phyloP scores from a whole-genome alignment of 2,797 vertebrate genomes.

The Selene dorsalis region DNA sequence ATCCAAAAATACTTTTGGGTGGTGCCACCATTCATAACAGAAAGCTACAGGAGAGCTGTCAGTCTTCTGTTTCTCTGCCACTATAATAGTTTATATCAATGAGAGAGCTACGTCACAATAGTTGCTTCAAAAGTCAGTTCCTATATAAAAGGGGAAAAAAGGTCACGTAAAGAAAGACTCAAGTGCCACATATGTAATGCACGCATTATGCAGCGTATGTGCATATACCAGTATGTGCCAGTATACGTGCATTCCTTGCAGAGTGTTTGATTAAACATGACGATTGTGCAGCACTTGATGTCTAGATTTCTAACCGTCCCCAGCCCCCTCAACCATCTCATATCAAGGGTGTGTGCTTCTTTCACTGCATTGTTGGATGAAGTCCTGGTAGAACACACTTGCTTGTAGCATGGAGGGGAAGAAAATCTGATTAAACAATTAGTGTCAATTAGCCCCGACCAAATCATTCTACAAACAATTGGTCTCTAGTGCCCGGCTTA shows the following conservation, averaged over 20 bases:
- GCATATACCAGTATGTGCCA: neutral
- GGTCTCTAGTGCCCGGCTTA: conserved; percentile 99
- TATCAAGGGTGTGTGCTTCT: conserved; percentile 57
- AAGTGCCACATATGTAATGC: neutral
- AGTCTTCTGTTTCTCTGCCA: neutral
- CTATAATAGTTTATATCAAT: conserved; percentile 11
- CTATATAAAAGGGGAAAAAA: neutral
- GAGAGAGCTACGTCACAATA: neutral
- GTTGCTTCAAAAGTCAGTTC: neutral
- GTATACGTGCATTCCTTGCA: neutral
- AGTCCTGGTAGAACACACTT: conserved; percentile 71
- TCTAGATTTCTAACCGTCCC: conserved; percentile 8
- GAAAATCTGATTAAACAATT: conserved; percentile 99
- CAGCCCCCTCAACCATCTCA: conserved; percentile 16
- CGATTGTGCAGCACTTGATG: neutral
- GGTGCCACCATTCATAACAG: conserved; percentile 26
- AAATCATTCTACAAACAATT: conserved; percentile 99
- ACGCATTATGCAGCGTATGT: neutral
- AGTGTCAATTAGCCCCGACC: conserved; percentile 99
- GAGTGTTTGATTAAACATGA: neutral
- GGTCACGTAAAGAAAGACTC: neutral
- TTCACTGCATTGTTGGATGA: conserved; percentile 64
- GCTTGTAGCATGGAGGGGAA: conserved; percentile 84
- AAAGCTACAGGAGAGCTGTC: conserved; percentile 4
- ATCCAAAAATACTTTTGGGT: conserved; percentile 41